phyloP scores from a whole-genome alignment of 1,140 invertebrate genomes.

The Drosophila lini region DNA sequence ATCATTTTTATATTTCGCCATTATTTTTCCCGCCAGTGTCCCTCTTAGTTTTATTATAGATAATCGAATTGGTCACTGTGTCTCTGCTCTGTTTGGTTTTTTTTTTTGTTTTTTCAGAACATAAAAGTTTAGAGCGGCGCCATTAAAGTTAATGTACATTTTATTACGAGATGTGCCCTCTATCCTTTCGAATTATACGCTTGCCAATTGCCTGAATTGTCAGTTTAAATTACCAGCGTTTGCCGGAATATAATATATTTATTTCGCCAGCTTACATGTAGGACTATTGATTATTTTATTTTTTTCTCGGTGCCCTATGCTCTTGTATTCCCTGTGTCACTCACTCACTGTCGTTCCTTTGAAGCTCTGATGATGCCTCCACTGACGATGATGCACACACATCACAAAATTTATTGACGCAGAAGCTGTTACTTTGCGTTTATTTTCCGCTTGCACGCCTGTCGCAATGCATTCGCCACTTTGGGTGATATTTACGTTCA shows the following conservation, averaged over 20 bases:
- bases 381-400: slow-evolving; percentile 47
- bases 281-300: slow-evolving; percentile 1
- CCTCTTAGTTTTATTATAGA: slow-evolving; percentile 8
- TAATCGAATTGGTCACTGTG: neutral
- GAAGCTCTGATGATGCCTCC: slow-evolving; percentile 14
- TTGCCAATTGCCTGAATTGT: slow-evolving; percentile 5
- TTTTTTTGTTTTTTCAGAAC: neutral
- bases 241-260: neutral
- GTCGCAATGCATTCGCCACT: slow-evolving; percentile 36
- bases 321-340: neutral
- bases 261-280: neutral
- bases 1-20: neutral
- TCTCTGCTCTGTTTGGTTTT: neutral
- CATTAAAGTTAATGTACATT: slow-evolving; percentile 17
- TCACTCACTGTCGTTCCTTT: neutral
- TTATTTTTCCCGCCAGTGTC: neutral
- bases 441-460: slow-evolving; percentile 38
- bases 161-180: neutral
- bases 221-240: neutral
- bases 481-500: slow-evolving; percentile 31
- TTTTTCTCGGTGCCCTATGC: neutral
- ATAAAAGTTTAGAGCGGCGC: slow-evolving; percentile 7
- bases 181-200: slow-evolving; percentile 3
- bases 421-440: slow-evolving; percentile 54
- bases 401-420: slow-evolving; percentile 74